Conservation (phyloP, 2,113 vertebrate species). For the Neolamprologus ventralis region DNA sequence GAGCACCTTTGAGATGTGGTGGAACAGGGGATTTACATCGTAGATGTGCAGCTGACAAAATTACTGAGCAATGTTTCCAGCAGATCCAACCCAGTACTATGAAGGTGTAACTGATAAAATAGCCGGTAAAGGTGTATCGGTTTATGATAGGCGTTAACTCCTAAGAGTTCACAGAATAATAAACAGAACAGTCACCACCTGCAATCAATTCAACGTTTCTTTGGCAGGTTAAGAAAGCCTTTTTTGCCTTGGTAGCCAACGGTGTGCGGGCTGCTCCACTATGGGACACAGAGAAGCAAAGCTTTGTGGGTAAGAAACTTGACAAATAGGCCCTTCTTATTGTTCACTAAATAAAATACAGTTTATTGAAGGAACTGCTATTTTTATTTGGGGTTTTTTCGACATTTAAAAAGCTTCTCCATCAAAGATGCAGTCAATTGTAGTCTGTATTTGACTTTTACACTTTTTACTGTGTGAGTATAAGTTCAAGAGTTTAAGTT, state of each 20-base stretch:
- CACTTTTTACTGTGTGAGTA: not conserved
- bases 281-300: constrained; percentile 97
- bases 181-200: not conserved
- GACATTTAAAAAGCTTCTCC: not conserved
- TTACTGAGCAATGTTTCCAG: not conserved
- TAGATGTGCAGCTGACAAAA: not conserved
- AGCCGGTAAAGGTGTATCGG: not conserved
- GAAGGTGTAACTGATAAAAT: not conserved
- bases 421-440: not conserved
- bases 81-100: not conserved
- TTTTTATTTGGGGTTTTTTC: accelerated
- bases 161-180: not conserved
- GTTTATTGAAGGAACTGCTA: not conserved
- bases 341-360: not conserved
- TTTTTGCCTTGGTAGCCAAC: constrained; percentile 95
- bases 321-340: not conserved
- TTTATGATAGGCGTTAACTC: not conserved
- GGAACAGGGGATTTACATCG: not conserved
- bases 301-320: constrained; percentile 89
- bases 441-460: not conserved
- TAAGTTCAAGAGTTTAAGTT: not conserved
- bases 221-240: constrained; percentile 93
- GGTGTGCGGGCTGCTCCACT: constrained; percentile 94
- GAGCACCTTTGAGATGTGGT: not conserved
- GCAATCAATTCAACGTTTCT: not conserved